Percentiles rank a stretch among this genome's conserved stretches.
phyloP scores from a whole-genome alignment of 2,888 invertebrate species.

The Dynastes tityus region DNA sequence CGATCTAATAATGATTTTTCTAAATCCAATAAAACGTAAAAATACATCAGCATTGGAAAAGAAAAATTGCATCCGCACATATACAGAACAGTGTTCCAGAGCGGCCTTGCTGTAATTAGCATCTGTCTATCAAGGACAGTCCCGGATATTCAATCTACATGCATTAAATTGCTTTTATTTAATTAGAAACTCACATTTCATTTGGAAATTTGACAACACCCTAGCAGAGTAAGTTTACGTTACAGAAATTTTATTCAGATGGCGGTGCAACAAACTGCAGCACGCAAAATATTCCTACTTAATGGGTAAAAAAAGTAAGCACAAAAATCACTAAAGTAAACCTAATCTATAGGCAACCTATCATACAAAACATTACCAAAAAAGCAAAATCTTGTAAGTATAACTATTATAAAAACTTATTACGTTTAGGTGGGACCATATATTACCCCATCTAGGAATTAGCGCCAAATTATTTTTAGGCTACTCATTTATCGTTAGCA shows the following conservation, averaged over 20 bases:
- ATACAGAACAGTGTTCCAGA: neutral
- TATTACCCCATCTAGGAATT: neutral
- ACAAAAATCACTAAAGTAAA: neutral
- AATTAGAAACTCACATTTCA: slow-evolving; percentile 67
- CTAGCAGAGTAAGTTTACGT: slow-evolving; percentile 56
- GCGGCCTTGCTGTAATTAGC: slow-evolving; percentile 25
- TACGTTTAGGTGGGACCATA: too few species aligned
- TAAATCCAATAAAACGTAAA: slow-evolving; percentile 43
- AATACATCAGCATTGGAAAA: slow-evolving; percentile 27
- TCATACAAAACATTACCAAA: neutral
- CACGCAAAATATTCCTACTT: slow-evolving; percentile 4
- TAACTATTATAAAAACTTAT: too few species aligned
- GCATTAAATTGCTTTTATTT: slow-evolving; percentile 57
- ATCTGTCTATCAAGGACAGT: slow-evolving; percentile 40
- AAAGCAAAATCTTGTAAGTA: neutral
- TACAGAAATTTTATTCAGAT: slow-evolving; percentile 50
- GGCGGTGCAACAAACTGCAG: slow-evolving; percentile 32
- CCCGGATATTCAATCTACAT: slow-evolving; percentile 41
- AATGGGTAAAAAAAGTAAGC: neutral
- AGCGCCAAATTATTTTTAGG: too few species aligned
- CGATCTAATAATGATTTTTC: slow-evolving; percentile 37
- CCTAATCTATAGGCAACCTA: neutral
- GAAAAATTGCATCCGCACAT: slow-evolving; percentile 18
- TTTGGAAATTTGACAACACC: slow-evolving; percentile 69
- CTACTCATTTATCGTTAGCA: too few species aligned